Evolutionary conservation across 2,113 vertebrate genomes (phyloP).

Genomic region (Esox niger): DNA sequence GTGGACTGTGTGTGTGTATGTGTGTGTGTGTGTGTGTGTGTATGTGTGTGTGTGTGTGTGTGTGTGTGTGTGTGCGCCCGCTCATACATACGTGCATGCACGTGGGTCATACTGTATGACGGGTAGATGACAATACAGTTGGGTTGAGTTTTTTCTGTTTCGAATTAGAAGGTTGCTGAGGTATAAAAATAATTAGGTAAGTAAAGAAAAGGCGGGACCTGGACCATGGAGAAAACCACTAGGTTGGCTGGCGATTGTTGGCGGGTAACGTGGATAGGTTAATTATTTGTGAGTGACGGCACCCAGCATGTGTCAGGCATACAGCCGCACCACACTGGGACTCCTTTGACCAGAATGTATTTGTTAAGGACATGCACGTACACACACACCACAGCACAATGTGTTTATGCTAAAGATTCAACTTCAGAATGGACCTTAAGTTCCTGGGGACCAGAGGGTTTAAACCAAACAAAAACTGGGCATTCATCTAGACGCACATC

Average conservation of each 20-base stretch:
- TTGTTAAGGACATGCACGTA: background rate
- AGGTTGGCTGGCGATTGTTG: background rate
- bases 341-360: conserved; percentile 48
- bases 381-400: background rate
- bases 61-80: conserved; percentile 26
- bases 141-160: no score
- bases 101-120: no score
- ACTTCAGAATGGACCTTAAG: background rate
- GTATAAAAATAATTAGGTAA: no score
- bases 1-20: conserved; percentile 29
- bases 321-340: conserved; percentile 67
- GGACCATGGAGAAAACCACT: no score
- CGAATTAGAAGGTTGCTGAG: no score
- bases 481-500: background rate
- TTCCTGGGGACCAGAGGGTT: background rate
- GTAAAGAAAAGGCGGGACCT: no score
- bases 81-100: no score
- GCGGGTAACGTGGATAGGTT: conserved; percentile 38
- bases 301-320: conserved; percentile 62
- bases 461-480: background rate
- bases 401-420: background rate
- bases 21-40: no score
- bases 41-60: conserved; percentile 21
- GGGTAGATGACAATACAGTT: background rate
- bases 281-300: conserved; percentile 56